Evolutionary conservation across 2,888 invertebrate species (phyloP).

Genomic region (Brenthis daphne): DNA sequence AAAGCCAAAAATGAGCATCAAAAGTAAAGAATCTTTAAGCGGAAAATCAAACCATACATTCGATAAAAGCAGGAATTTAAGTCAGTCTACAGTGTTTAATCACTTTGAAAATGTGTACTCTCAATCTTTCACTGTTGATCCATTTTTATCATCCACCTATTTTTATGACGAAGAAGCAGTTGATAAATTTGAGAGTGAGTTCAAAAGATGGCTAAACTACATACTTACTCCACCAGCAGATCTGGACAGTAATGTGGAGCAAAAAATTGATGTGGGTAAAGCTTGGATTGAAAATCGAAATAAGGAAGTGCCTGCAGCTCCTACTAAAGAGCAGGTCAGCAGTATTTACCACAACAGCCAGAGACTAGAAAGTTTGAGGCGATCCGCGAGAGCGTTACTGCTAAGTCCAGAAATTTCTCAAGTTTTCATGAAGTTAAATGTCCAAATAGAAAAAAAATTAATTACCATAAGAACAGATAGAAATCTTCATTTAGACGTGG

Average conservation of each 20-base stretch:
- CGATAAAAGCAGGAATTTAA: slow-evolving; percentile 68
- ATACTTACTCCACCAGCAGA: slow-evolving; percentile 89
- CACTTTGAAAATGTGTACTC: slow-evolving; percentile 71
- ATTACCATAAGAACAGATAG: slow-evolving; percentile 89
- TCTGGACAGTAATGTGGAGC: slow-evolving; percentile 83
- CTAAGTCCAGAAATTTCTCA: slow-evolving; percentile 82
- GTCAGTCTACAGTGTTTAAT: slow-evolving; percentile 67
- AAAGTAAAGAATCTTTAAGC: slow-evolving; percentile 50
- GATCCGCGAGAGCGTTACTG: slow-evolving; percentile 85
- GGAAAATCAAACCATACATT: slow-evolving; percentile 53
- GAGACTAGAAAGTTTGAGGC: slow-evolving; percentile 85
- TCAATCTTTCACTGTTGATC: slow-evolving; percentile 83
- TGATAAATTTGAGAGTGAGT: slow-evolving; percentile 85
- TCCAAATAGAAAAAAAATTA: slow-evolving; percentile 88
- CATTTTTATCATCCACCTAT: slow-evolving; percentile 85
- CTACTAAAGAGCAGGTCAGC: slow-evolving; percentile 87
- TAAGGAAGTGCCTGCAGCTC: slow-evolving; percentile 85
- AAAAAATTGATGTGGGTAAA: slow-evolving; percentile 87
- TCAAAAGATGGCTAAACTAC: slow-evolving; percentile 91
- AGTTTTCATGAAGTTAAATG: slow-evolving; percentile 86
- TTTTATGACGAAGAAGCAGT: slow-evolving; percentile 87
- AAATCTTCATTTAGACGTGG: slow-evolving; percentile 91
- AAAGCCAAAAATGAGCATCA: slow-evolving; percentile 52
- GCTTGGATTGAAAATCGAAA: slow-evolving; percentile 88
- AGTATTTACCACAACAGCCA: slow-evolving; percentile 85